Evolutionary conservation across 2,888 invertebrate genomes (phyloP).

Genomic region (Diadegma fenestrale): DNA sequence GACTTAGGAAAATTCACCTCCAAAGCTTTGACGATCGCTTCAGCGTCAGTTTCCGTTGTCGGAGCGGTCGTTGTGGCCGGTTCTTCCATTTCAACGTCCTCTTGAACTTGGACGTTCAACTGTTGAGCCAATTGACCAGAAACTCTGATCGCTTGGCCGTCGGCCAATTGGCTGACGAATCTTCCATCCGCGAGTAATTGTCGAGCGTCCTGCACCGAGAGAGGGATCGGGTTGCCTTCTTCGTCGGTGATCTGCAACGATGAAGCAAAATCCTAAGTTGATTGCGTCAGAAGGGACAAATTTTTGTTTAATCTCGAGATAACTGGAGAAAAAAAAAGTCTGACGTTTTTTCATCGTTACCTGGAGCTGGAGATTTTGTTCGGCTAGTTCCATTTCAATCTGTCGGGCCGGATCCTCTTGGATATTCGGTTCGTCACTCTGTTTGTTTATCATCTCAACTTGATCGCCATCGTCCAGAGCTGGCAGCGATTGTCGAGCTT

Average conservation of each 20-base stretch:
- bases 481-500: constrained; percentile 74
- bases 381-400: constrained; percentile 76
- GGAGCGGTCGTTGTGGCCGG: constrained; percentile 38
- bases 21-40: constrained; percentile 78
- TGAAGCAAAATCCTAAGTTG: constrained; percentile 53
- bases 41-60: constrained; percentile 75
- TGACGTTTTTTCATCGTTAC: constrained; percentile 69
- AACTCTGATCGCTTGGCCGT: constrained; percentile 81
- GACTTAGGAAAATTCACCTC: constrained; percentile 71
- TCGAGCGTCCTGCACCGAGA: constrained; percentile 90
- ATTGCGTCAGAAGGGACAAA: constrained; percentile 12
- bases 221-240: constrained; percentile 89
- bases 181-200: constrained; percentile 87
- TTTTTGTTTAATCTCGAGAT: not conserved
- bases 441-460: constrained; percentile 70
- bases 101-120: constrained; percentile 84
- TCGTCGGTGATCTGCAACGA: constrained; percentile 88
- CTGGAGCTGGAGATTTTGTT: constrained; percentile 81
- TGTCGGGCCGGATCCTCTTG: constrained; percentile 72
- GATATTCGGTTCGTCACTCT: constrained; percentile 62
- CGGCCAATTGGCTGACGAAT: constrained; percentile 80
- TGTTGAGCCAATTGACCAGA: constrained; percentile 84
- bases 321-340: not conserved
- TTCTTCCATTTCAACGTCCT: constrained; percentile 78
- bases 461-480: constrained; percentile 74